Conservation (phyloP, 2,113 vertebrate genomes). For the Nycticebus coucang region DNA sequence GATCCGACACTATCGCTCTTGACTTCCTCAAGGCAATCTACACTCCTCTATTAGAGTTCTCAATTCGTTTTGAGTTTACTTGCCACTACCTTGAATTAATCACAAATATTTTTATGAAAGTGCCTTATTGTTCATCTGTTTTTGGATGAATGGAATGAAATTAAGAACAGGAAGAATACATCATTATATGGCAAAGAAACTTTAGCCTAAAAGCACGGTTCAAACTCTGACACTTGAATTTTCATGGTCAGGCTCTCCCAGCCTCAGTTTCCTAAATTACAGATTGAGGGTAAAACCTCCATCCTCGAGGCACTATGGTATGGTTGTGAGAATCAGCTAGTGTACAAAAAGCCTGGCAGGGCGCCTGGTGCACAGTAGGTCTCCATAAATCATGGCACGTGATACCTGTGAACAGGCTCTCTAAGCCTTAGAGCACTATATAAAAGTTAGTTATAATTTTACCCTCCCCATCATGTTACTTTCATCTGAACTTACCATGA, state of each 20-base stretch:
- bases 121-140: background rate
- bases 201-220: background rate
- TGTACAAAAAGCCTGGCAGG: background rate
- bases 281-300: background rate
- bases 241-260: background rate
- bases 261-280: constrained; percentile 1
- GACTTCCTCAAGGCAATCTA: constrained; percentile 17
- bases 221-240: background rate
- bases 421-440: background rate
- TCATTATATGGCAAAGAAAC: background rate
- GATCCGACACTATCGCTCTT: constrained; percentile 44
- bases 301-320: background rate
- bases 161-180: background rate
- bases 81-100: constrained; percentile 55
- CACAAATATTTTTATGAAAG: constrained; percentile 41
- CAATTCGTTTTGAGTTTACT: constrained; percentile 53
- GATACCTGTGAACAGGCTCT: background rate
- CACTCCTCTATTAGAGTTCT: constrained; percentile 49
- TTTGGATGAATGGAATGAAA: constrained; percentile 15
- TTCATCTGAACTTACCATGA: background rate
- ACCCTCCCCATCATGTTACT: background rate
- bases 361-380: background rate
- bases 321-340: background rate
- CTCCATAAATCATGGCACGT: background rate
- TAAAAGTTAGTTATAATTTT: background rate